Base-by-base conservation (phyloP, 2,113 vertebrate species). In the Solenodon paradoxus region DNA sequence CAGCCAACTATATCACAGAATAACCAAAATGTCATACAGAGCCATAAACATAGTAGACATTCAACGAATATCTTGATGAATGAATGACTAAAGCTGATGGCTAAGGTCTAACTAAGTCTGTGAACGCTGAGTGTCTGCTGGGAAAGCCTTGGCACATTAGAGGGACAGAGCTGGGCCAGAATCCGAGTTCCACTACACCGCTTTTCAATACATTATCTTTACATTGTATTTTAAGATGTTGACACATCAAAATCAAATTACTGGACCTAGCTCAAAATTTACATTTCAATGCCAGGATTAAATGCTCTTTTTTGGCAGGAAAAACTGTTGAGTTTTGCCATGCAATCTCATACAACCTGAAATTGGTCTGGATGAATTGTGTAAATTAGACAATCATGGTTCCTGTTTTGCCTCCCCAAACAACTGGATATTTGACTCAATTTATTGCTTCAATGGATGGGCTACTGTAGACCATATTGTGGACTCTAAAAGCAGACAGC, bases 191-290 rank as follows among this genome's bases (percentile, higher is more conserved):
- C 68, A 78, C 63, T 42, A n/a, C 2, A 35, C 19, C 93, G 57
- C 66, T 97, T 96, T 88, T 88, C 17, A 96, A 86, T 94, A 92
- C 51, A 85, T 95, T 82, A 49, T 88, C 94, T 96, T 97, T 92
- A 93, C 26, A 11, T 79, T 94, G 71, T 82, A 82, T 94, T 97
- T 97, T 90, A 97, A 92, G 92, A 96, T 90, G 66, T 88, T 97
- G 95, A 97, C 77, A 95, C 71, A 97, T 96, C 71, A 94, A 96
- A 97, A 95, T 95, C 90, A 96, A 90, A 95, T 96, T 92, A 97
- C 84, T 96, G 96, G 96, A 92, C 84, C 68, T 82, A 85, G 69
- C 85, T 96, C 95, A 96, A 96, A 96, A 90, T n/a, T 92, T 94
- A 47, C 61, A 71, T 92, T 92, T 79, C 68, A 59, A 85, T 92